These are phyloP conservation scores for Pomatostomus ruficeps DNA, from an alignment of 2,113 vertebrate genomes.

Conservation along the genomic window DNA sequence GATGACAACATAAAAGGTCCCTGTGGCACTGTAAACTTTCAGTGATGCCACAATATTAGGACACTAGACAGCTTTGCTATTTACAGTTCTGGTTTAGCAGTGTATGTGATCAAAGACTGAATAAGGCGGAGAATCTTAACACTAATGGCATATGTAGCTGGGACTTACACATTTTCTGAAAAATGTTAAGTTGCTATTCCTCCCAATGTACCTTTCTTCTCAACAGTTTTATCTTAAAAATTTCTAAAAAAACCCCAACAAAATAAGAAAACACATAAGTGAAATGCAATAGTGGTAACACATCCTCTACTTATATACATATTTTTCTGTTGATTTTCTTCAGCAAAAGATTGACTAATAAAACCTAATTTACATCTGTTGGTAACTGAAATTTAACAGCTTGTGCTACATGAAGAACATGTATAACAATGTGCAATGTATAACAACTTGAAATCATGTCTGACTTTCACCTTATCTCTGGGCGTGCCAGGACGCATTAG, in stretches of 20 bases:
- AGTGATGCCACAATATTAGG: background rate
- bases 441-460: background rate
- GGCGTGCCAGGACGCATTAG: background rate
- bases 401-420: background rate
- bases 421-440: background rate
- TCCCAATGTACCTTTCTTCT: background rate
- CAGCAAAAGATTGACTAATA: background rate
- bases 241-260: background rate
- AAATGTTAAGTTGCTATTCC: background rate
- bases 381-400: background rate
- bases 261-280: background rate
- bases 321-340: background rate
- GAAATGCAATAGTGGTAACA: background rate
- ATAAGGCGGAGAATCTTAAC: background rate
- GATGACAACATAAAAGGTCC: background rate
- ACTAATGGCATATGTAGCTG: background rate
- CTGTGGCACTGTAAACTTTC: background rate
- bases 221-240: background rate
- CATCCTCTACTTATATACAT: background rate
- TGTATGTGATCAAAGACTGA: background rate
- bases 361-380: background rate
- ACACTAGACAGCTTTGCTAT: background rate
- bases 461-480: background rate
- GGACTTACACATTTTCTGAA: background rate
- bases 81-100: background rate